phyloP scores from a whole-genome alignment of 1,140 invertebrate genomes.

The Drosophila oshimai region DNA sequence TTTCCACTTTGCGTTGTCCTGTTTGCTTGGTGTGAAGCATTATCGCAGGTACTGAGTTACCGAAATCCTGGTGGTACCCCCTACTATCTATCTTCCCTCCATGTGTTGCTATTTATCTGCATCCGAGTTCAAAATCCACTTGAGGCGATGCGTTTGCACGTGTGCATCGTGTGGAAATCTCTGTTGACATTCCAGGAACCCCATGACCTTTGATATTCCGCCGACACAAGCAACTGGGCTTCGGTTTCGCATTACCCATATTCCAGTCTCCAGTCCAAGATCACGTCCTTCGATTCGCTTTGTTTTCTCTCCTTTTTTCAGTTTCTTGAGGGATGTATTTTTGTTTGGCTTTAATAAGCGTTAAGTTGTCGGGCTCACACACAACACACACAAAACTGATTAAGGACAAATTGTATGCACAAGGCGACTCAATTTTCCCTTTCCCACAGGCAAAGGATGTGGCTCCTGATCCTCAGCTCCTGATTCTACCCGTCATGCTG shows the following conservation, averaged over 20 bases:
- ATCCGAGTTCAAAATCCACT: constrained; percentile 40
- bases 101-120: constrained; percentile 8
- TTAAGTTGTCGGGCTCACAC: constrained; percentile 65
- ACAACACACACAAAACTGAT: constrained; percentile 53
- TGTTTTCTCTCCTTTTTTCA: background rate
- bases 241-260: constrained; percentile 70
- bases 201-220: constrained; percentile 54
- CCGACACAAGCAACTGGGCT: constrained; percentile 27
- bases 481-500: background rate
- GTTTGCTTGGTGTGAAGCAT: constrained; percentile 72
- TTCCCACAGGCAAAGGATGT: constrained; percentile 14
- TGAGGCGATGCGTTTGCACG: constrained; percentile 61
- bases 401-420: constrained; percentile 54
- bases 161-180: constrained; percentile 78
- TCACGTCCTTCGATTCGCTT: constrained; percentile 29
- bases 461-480: constrained; percentile 12
- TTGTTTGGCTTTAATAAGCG: constrained; percentile 71
- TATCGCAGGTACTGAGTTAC: constrained; percentile 36
- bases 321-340: background rate
- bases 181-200: constrained; percentile 79
- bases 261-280: background rate
- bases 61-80: constrained; percentile 5
- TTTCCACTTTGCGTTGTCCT: constrained; percentile 56
- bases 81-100: background rate
- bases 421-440: constrained; percentile 62